These are phyloP conservation scores for Dendropsophus ebraccatus DNA, from an alignment of 2,113 vertebrate species.

Conservation along the genomic window DNA sequence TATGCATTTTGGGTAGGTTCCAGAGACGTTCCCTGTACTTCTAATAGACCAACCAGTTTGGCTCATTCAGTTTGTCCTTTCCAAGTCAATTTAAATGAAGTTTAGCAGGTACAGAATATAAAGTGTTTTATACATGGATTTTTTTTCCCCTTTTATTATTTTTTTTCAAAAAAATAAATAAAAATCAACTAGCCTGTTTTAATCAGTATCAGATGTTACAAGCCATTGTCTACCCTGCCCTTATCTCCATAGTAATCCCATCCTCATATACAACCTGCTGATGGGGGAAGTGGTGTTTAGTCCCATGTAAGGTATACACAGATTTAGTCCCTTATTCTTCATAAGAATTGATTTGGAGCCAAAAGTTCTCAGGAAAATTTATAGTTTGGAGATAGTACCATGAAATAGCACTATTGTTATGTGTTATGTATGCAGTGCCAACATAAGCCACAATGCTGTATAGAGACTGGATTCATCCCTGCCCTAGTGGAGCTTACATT, in stretches of 20 bases:
- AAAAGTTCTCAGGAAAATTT: background rate
- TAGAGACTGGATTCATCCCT: background rate
- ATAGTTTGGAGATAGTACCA: background rate
- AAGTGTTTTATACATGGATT: constrained; percentile 60
- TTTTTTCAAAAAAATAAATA: constrained; percentile 62
- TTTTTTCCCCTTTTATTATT: constrained; percentile 54
- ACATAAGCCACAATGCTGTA: background rate
- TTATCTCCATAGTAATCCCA: constrained; percentile 25
- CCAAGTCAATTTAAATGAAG: constrained; percentile 70
- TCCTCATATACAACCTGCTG: constrained; percentile 3
- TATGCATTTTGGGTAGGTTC: constrained; percentile 65
- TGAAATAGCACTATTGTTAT: background rate
- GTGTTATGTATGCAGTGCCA: background rate
- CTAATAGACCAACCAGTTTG: constrained; percentile 64
- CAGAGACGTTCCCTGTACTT: constrained; percentile 66
- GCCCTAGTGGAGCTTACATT: background rate
- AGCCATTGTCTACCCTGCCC: background rate
- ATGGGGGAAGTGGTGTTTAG: background rate
- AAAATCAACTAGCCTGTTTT: constrained; percentile 68
- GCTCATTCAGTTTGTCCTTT: constrained; percentile 64
- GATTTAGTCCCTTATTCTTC: background rate
- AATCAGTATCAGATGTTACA: constrained; percentile 73
- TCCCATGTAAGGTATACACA: background rate
- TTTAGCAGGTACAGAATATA: constrained; percentile 67
- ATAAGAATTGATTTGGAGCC: background rate